Percentiles rank a stretch among this genome's conserved stretches.
Evolutionary conservation across 2,113 vertebrate species (phyloP).

Genomic region (Calyptomena viridis): DNA sequence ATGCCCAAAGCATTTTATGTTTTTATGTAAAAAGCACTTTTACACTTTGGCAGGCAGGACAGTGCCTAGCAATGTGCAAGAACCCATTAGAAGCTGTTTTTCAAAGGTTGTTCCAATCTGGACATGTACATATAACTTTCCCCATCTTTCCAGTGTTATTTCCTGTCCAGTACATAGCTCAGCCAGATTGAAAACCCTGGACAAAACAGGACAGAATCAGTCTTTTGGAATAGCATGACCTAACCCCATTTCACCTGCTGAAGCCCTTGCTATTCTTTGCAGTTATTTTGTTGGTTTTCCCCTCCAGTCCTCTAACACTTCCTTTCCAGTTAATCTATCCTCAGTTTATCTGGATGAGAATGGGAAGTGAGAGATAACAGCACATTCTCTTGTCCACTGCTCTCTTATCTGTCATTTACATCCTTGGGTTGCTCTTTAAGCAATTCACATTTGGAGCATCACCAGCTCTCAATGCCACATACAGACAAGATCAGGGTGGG

Average conservation of each 20-base stretch:
- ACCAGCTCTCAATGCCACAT: neutral
- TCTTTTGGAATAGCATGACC: neutral
- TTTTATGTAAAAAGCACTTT: neutral
- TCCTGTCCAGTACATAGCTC: neutral
- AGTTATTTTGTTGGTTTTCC: neutral
- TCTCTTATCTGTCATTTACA: conserved; percentile 1
- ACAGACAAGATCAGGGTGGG: neutral
- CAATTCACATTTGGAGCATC: neutral
- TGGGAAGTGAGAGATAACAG: neutral
- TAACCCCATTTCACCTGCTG: neutral
- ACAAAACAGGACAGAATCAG: neutral
- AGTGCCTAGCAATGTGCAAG: neutral
- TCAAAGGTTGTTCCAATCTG: neutral
- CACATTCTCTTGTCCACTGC: neutral
- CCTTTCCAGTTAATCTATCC: neutral
- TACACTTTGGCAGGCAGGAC: neutral
- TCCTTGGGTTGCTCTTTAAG: neutral
- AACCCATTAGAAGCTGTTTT: neutral
- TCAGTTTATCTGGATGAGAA: neutral
- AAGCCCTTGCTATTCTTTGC: neutral
- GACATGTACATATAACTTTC: neutral
- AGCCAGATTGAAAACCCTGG: neutral
- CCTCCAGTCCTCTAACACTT: neutral
- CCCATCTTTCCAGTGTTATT: neutral
- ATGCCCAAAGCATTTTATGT: neutral